These are phyloP conservation scores for Spatula versicolor DNA, from an alignment of 2,797 vertebrate species.

Conservation along the genomic window DNA sequence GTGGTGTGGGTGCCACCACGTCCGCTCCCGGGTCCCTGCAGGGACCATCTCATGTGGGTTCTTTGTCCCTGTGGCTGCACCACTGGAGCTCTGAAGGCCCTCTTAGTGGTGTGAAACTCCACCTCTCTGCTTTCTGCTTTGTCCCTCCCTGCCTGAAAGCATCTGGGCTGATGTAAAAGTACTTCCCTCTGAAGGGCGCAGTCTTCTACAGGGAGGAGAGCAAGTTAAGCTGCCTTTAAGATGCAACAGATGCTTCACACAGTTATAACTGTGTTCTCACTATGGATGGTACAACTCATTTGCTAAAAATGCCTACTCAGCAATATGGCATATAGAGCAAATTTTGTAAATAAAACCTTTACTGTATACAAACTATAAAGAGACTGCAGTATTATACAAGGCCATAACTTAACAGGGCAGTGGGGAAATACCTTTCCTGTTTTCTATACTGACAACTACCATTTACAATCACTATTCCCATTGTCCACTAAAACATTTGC, in stretches of 20 bases:
- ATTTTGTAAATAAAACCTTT: background rate
- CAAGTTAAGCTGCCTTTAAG: background rate
- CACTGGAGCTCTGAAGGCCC: fast-evolving
- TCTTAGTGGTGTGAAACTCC: background rate
- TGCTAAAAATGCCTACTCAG: background rate
- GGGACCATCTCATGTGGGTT: fast-evolving
- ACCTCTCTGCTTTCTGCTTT: fast-evolving
- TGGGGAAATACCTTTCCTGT: fast-evolving
- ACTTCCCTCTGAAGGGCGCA: no score
- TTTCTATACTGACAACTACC: background rate
- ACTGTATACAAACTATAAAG: background rate
- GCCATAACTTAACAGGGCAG: fast-evolving
- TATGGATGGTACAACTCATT: fast-evolving
- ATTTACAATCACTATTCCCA: background rate
- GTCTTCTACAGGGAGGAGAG: background rate
- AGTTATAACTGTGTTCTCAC: background rate
- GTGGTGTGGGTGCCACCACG: background rate
- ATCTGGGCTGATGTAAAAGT: background rate
- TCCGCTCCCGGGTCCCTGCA: fast-evolving
- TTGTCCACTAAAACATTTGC: background rate
- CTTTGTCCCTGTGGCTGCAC: background rate
- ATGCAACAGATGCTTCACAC: background rate
- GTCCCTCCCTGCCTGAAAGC: background rate
- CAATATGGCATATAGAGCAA: fast-evolving
- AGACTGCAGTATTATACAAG: background rate